phyloP scores from a whole-genome alignment of 2,888 invertebrate species.

The Cephus spinipes region DNA sequence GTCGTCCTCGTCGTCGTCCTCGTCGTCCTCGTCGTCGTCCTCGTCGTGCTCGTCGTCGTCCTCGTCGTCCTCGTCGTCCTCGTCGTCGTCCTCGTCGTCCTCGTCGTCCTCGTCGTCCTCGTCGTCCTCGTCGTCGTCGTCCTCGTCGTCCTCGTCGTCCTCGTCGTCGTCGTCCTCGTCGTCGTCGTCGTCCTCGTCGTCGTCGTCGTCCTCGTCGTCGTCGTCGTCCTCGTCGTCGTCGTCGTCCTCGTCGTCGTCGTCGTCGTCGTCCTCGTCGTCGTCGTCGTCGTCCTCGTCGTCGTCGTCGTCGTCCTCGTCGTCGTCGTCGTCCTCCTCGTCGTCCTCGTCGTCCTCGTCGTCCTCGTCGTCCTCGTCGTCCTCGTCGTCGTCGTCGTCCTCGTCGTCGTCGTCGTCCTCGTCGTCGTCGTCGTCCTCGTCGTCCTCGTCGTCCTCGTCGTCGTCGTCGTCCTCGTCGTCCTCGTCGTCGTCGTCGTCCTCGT shows the following conservation, averaged over 20 bases:
- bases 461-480: no score
- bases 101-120: neutral
- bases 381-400: constrained; percentile 3
- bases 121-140: neutral
- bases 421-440: constrained; percentile 2
- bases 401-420: constrained; percentile 1
- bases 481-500: neutral
- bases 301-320: neutral
- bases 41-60: neutral
- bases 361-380: neutral
- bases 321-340: neutral
- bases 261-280: neutral
- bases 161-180: neutral
- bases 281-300: neutral
- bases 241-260: neutral
- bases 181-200: neutral
- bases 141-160: neutral
- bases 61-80: neutral
- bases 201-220: neutral
- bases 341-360: neutral
- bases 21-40: neutral
- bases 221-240: neutral
- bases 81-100: constrained; percentile 2
- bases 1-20: no score
- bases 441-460: no score